Percentiles rank a stretch among this genome's conserved stretches.
phyloP scores from a whole-genome alignment of 2,888 invertebrate genomes.

The Notodonta ziczac region DNA sequence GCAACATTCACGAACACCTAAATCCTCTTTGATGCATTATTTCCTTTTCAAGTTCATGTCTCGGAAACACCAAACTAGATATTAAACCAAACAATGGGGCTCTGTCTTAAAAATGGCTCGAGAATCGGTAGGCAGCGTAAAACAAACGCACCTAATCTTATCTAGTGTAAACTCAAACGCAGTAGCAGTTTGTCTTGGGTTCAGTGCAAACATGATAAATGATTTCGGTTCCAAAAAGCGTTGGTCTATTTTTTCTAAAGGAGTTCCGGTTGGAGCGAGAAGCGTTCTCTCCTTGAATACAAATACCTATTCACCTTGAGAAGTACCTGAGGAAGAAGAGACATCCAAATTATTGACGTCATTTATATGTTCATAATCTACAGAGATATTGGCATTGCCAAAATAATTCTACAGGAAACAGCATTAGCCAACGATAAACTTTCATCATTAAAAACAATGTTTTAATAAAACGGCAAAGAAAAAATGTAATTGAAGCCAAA shows the following conservation, averaged over 20 bases:
- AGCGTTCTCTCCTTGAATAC: conserved; percentile 75
- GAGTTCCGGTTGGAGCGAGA: conserved; percentile 78
- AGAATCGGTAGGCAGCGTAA: conserved; percentile 79
- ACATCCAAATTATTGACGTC: conserved; percentile 73
- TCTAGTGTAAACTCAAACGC: conserved; percentile 81
- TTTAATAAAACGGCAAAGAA: conserved; percentile 73
- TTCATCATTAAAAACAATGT: conserved; percentile 75
- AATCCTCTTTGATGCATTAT: conserved; percentile 44
- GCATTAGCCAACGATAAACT: conserved; percentile 41
- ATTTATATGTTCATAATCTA: conserved; percentile 23
- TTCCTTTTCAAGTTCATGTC: conserved; percentile 55
- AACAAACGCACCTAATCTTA: conserved; percentile 81
- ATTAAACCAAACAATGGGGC: conserved; percentile 73
- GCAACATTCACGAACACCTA: conserved; percentile 1
- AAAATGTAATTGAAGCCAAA: conserved; percentile 80
- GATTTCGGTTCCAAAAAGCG: conserved; percentile 80
- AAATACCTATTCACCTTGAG: conserved; percentile 84
- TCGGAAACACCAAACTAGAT: conserved; percentile 62
- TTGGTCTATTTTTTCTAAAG: conserved; percentile 76
- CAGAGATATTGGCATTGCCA: neutral
- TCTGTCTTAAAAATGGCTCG: conserved; percentile 77
- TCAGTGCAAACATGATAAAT: conserved; percentile 83
- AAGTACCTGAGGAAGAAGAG: conserved; percentile 84
- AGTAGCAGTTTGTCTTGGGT: conserved; percentile 83
- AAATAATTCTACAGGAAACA: conserved; percentile 14